Percentiles rank a stretch among this genome's conserved stretches.
Conservation (phyloP, 2,888 invertebrate species). For the Sepioteuthis lessoniana region DNA sequence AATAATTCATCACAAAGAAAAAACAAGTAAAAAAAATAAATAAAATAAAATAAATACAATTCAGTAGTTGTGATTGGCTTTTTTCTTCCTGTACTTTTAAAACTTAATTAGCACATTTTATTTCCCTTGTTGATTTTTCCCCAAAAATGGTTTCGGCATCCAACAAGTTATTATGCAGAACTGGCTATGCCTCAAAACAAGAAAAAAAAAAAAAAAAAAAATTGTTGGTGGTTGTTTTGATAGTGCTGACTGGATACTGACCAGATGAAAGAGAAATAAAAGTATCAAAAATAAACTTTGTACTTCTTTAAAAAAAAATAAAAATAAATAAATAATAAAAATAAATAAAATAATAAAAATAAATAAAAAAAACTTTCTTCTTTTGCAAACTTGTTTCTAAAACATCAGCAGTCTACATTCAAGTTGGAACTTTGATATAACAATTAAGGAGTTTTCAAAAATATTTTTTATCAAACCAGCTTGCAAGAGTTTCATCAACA, state of each 20-base stretch:
- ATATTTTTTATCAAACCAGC: too few relatives aligned
- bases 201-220: not conserved
- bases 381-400: not conserved
- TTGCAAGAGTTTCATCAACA: slow-evolving; percentile 4
- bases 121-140: not conserved
- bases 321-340: slow-evolving; percentile 73
- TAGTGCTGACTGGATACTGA: not conserved
- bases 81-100: not conserved
- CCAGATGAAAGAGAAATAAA: not conserved
- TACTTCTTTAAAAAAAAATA: slow-evolving; percentile 69
- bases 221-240: not conserved
- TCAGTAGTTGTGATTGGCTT: too few relatives aligned
- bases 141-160: not conserved
- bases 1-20: not conserved
- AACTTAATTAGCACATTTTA: not conserved
- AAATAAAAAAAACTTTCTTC: too few relatives aligned
- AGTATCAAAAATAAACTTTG: slow-evolving; percentile 82
- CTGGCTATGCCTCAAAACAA: slow-evolving; percentile 25
- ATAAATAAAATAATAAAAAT: slow-evolving; percentile 54
- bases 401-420: not conserved
- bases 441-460: not conserved
- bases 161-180: not conserved
- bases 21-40: too few relatives aligned
- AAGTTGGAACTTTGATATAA: not conserved
- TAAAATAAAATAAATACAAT: too few relatives aligned